Evolutionary conservation across 2,113 vertebrate genomes (phyloP).

Genomic region (Smithornis capensis): DNA sequence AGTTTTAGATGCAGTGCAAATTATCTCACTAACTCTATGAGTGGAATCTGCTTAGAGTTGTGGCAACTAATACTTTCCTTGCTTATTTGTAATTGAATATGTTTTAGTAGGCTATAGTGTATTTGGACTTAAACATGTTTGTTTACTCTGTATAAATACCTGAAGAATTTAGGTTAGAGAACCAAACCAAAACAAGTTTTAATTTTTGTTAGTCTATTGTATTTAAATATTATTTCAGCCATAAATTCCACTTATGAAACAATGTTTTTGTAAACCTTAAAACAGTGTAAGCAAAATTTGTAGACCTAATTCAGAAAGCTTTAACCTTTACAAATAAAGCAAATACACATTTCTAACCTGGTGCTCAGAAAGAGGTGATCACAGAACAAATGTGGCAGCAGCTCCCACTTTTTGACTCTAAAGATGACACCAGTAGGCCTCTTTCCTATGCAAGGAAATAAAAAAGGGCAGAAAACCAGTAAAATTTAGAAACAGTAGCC

Average conservation of each 20-base stretch:
- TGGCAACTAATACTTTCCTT: not conserved
- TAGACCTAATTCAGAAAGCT: not conserved
- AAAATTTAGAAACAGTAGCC: not conserved
- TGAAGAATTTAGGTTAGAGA: not conserved
- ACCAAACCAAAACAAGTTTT: not conserved
- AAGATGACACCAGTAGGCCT: not conserved
- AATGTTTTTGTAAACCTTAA: not conserved
- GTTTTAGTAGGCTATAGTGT: not conserved
- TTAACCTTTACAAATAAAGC: not conserved
- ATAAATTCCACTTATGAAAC: not conserved
- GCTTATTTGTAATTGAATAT: not conserved
- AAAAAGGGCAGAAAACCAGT: not conserved
- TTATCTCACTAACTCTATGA: not conserved
- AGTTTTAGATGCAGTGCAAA: not conserved
- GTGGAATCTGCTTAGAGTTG: not conserved
- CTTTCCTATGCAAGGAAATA: not conserved
- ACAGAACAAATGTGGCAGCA: not conserved
- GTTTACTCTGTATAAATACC: not conserved
- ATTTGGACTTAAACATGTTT: not conserved
- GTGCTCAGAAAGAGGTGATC: not conserved
- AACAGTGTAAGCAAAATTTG: not conserved
- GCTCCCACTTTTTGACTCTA: not conserved
- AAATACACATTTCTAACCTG: conserved; percentile 32
- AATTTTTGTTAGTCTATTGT: not conserved
- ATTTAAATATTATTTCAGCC: not conserved